Evolutionary conservation across 2,797 vertebrate genomes (phyloP).

Genomic region (Acrossocheilus wenchowensis): DNA sequence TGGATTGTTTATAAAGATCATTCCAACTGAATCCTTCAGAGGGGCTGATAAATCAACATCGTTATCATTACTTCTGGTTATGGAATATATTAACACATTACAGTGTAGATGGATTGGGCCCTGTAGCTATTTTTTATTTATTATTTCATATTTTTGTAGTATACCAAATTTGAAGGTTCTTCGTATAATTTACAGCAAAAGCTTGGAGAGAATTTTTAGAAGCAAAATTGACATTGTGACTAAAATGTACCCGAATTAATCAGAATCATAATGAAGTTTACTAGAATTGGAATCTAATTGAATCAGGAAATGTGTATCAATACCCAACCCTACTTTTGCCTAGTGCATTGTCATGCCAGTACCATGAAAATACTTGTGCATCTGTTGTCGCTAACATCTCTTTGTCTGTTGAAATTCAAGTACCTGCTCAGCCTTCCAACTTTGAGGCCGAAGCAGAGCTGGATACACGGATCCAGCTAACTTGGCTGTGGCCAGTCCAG

Average conservation of each 20-base stretch:
- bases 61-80: background rate
- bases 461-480: conserved; percentile 89
- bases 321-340: background rate
- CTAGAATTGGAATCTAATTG: background rate
- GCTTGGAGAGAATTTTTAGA: background rate
- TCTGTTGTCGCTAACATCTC: background rate
- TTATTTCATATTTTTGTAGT: background rate
- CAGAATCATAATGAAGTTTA: background rate
- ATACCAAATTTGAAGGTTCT: background rate
- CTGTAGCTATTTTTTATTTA: background rate
- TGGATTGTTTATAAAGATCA: background rate
- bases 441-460: conserved; percentile 93
- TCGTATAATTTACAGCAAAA: background rate
- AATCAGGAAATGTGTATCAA: conserved; percentile 4
- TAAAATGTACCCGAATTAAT: background rate
- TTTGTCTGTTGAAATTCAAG: conserved; percentile 68
- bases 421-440: conserved; percentile 88
- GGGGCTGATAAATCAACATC: background rate
- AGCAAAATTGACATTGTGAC: background rate
- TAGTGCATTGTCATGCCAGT: background rate
- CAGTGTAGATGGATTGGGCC: background rate
- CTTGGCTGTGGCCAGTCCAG: conserved; percentile 90
- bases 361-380: background rate
- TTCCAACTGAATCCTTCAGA: background rate
- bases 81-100: background rate